Conservation (phyloP, 2,797 vertebrate genomes). For the Sebastes paucispinis region DNA sequence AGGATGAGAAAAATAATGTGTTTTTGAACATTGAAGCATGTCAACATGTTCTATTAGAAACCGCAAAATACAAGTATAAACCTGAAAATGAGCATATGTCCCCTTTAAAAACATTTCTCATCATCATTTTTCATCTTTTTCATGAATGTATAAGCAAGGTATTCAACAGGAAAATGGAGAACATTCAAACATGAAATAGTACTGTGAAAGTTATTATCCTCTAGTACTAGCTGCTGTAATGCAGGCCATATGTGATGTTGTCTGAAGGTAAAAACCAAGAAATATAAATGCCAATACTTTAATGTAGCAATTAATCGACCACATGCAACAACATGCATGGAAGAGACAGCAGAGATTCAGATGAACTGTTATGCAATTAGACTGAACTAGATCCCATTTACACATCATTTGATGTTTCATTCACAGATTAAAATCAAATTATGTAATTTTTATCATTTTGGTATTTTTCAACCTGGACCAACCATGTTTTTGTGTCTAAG, state of each 20-base stretch:
- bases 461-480: no score
- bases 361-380: neutral
- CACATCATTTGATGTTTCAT: no score
- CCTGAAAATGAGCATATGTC: neutral
- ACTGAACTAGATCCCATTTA: neutral
- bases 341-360: neutral
- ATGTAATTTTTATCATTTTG: no score
- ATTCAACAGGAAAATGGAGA: neutral
- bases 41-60: neutral
- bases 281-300: neutral
- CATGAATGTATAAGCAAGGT: neutral
- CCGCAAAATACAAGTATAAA: neutral
- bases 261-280: neutral
- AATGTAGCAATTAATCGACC: neutral
- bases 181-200: neutral
- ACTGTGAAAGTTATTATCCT: neutral
- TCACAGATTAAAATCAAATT: no score
- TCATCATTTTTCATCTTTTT: neutral
- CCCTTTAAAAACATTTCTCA: neutral
- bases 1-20: no score
- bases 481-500: no score
- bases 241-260: neutral
- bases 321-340: neutral
- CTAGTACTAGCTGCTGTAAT: neutral
- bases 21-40: no score